Percentiles rank a stretch among this genome's conserved stretches.
Evolutionary conservation across 2,113 vertebrate species (phyloP).

Genomic region (Noturus placidus): DNA sequence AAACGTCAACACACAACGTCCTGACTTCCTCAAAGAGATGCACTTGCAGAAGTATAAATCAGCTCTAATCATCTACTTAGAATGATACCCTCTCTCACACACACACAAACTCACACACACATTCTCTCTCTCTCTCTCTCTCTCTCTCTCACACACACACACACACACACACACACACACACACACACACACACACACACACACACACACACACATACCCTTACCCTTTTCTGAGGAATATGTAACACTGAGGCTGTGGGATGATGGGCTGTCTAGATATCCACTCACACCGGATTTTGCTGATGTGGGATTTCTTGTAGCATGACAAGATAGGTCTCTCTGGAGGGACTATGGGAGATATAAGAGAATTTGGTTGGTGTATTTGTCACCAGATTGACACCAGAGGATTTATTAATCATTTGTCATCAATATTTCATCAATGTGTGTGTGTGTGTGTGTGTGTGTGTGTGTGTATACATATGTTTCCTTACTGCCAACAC

Average conservation of each 20-base stretch:
- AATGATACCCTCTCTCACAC: neutral
- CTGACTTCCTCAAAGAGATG: neutral
- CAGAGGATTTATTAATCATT: neutral
- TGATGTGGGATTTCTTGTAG: conserved; percentile 68
- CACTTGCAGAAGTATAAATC: neutral
- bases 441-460: neutral
- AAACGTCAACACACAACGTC: no score
- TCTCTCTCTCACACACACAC: neutral
- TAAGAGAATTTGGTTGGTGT: neutral
- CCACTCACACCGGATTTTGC: conserved; percentile 75
- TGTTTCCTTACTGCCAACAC: conserved; percentile 62
- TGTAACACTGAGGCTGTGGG: conserved; percentile 57
- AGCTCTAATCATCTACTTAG: neutral
- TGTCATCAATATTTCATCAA: neutral
- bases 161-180: neutral
- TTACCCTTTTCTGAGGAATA: conserved; percentile 65
- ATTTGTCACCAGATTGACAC: neutral
- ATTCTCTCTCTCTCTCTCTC: neutral
- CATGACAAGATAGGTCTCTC: conserved; percentile 64
- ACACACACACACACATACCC: neutral
- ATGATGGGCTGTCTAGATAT: conserved; percentile 38
- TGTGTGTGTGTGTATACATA: neutral
- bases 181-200: neutral
- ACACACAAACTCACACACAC: neutral
- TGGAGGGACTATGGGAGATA: conserved; percentile 61